Evolutionary conservation across 1,140 invertebrate genomes (phyloP).

Genomic region (Hyles vespertilio): DNA sequence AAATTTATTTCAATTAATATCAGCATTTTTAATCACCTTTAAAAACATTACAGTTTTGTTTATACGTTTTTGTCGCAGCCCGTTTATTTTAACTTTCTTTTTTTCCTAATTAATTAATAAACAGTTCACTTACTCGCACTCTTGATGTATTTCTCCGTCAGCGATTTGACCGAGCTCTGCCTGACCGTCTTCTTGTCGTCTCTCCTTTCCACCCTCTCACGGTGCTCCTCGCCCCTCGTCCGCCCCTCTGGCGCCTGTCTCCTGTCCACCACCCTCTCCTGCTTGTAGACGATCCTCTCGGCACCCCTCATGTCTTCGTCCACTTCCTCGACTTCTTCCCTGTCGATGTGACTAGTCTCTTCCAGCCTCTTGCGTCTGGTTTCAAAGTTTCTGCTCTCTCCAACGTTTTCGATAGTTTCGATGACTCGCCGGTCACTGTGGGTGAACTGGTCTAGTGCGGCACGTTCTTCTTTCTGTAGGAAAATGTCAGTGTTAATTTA

Average conservation of each 20-base stretch:
- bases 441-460: conserved; percentile 59
- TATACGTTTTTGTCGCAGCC: too few relatives aligned
- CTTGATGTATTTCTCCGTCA: conserved; percentile 85
- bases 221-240: conserved; percentile 61
- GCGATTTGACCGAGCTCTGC: conserved; percentile 81
- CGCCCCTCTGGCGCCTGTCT: conserved; percentile 73
- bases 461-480: conserved; percentile 57
- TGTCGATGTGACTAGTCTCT: conserved; percentile 3
- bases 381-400: conserved; percentile 10
- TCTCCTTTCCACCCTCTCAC: conserved; percentile 29
- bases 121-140: conserved; percentile 75
- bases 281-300: conserved; percentile 13
- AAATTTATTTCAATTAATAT: too few relatives aligned
- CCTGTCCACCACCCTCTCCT: conserved; percentile 16
- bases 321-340: background rate
- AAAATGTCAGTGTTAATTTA: background rate
- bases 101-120: background rate
- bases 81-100: too few relatives aligned
- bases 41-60: too few relatives aligned
- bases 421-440: conserved; percentile 50
- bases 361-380: conserved; percentile 8
- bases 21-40: too few relatives aligned
- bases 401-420: conserved; percentile 40
- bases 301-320: conserved; percentile 4
- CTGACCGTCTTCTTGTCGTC: conserved; percentile 74